Evolutionary conservation across 2,797 vertebrate species (phyloP), one percentile per base, ranked within the genome.

Genomic region (Delichon dasypus): DNA sequence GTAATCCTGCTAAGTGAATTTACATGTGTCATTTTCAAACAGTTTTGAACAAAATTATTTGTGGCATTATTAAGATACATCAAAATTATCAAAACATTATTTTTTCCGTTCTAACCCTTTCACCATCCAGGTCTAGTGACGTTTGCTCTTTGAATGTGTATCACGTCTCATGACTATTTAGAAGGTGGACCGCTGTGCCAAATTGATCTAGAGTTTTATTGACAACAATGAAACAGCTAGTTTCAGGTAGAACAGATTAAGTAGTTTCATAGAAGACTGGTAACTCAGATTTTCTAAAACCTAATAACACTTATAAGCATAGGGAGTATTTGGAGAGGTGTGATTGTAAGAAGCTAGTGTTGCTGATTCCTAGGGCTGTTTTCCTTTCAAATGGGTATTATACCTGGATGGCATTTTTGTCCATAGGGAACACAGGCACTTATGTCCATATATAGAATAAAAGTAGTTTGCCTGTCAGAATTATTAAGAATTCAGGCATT

Each of bases 261-360:
- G 19, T 68, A 29, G 84, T 93, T 89, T 81, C 40, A 40, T 66
- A 79, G 84, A 91, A 80, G 62, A 58, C 54, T 93, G 88, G 32
- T 67, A 79, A 91, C 29, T 77, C 47, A 65, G 55, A 72, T 91
- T 86, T 97, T 92, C 75, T 94, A 93, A 96, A 97, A 94, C 88
- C 65, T 74, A 77, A 82, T 74, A 96, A 91, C 65, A 73, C 96
- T 96, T 96, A 95, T 94, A 96, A 95, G 70, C 72, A 62, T 34
- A 67, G 73, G 54, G 65, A 87, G 86, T 73, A 92, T 93, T 94
- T 96, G 64, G 80, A 93, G 94, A 81, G 42, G 62, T 96, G 80
- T 96, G 86, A 20, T 79, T 96, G 53, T 53, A 82, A 84, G 84
- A 93, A 92, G 70, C 25, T 32, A 15, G 42, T 60, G 61, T 58